phyloP scores from a whole-genome alignment of 1,140 invertebrate genomes.

The Eueides isabella region DNA sequence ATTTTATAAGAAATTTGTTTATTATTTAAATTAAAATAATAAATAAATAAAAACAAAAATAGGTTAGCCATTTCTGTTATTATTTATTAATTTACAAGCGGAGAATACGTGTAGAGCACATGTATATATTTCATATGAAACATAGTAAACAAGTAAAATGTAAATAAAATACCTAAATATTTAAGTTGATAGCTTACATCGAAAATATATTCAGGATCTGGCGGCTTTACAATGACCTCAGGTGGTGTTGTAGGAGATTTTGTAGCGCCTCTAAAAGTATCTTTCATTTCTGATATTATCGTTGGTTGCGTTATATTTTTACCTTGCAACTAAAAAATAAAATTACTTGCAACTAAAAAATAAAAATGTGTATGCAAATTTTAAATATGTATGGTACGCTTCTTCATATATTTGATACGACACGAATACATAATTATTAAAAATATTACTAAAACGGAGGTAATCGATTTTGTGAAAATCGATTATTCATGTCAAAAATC shows the following conservation, averaged over 20 bases:
- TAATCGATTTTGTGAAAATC: not conserved
- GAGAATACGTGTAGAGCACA: no score
- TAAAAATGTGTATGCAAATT: slow-evolving; percentile 33
- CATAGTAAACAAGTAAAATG: no score
- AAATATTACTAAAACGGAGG: not conserved
- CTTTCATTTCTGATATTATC: slow-evolving; percentile 71
- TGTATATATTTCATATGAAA: no score
- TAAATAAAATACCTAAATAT: not conserved
- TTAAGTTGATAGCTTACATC: slow-evolving; percentile 54
- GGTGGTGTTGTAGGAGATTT: slow-evolving; percentile 52
- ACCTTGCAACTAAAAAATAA: slow-evolving; percentile 57
- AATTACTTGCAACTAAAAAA: slow-evolving; percentile 60
- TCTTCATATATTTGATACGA: not conserved
- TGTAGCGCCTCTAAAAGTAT: slow-evolving; percentile 57
- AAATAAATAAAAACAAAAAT: no score
- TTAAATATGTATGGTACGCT: not conserved
- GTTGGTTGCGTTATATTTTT: slow-evolving; percentile 59
- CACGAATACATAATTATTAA: not conserved
- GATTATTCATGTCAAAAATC: not conserved
- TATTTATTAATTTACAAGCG: no score
- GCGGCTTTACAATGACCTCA: slow-evolving; percentile 53
- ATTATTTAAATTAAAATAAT: no score
- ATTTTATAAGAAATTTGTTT: no score
- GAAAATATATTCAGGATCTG: slow-evolving; percentile 72
- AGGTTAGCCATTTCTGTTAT: no score